Base-by-base conservation (phyloP, 2,113 vertebrate genomes). In the Geococcyx californianus region DNA sequence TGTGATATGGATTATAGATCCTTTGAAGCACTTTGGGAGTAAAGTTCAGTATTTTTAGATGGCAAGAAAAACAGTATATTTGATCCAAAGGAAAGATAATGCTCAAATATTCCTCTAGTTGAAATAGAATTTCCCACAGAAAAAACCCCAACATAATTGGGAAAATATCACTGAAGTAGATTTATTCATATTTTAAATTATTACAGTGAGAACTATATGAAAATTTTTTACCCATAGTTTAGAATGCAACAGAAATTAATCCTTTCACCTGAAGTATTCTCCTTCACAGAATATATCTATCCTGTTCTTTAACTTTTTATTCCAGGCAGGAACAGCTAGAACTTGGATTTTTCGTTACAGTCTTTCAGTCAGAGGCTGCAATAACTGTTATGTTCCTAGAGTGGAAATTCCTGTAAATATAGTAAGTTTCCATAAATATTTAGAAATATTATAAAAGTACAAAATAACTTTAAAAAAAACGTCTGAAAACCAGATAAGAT, bases 1-100 rank as follows among this genome's bases (percentile, higher is more conserved):
- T 1, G 0, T 34, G 42, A 8, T 10, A 1, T 14, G 18, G 15
- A 11, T 51, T n/a, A 8, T 3, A 51, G 16, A 51, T 81, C 5
- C 19, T 23, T 20, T 60, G n/a, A 54, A 86, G 28, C 2, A 74
- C 28, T 51, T 13, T n/a, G 34, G 24, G 16, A 51, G 3, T 26
- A 49, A 91, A 74, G 11, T 40, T 45, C 28, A 54, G 6, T 31
- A 10, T 29, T 81, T 87, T 90, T 29, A 58, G 13, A 4, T 75
- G 6, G 11, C 7, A 69, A 64, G 24, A 52, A 66, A 77, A 52
- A 2, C 5, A 29, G 2, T 10, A 18, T 83, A 51, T 49, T 90
- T 83, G 15, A 60, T 56, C 29, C 8, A 68, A 36, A 55, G 3
- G 3, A 44, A 60, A 72, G 75, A 45, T 36, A 67, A 59, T 29